phyloP scores from a whole-genome alignment of 2,888 invertebrate genomes.

The Branchinecta sandiegonensis region DNA sequence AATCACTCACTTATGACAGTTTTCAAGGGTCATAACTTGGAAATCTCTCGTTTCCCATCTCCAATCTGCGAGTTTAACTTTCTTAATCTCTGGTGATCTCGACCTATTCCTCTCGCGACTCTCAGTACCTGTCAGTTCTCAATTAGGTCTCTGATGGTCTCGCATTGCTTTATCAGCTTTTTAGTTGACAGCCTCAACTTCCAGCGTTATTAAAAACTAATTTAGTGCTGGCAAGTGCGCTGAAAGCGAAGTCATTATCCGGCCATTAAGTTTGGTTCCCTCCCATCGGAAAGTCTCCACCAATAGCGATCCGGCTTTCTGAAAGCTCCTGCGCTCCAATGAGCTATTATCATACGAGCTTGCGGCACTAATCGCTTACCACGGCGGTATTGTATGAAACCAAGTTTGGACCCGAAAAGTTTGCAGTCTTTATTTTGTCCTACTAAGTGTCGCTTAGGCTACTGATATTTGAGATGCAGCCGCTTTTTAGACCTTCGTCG shows the following conservation, averaged over 20 bases:
- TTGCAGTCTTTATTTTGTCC: no score
- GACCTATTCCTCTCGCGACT: no score
- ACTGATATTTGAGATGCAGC: not conserved
- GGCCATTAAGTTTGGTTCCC: not conserved
- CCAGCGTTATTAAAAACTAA: slow-evolving; percentile 8
- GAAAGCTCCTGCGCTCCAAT: not conserved
- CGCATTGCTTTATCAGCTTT: slow-evolving; percentile 1
- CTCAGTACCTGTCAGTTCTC: no score
- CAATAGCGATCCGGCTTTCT: no score
- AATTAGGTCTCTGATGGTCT: not conserved
- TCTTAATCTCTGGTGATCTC: no score
- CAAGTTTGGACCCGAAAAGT: not conserved
- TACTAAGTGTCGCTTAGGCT: no score
- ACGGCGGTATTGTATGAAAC: slow-evolving; percentile 6
- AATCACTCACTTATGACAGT: no score
- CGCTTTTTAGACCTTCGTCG: not conserved
- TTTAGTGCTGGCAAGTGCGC: slow-evolving; percentile 15
- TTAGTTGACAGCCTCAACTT: slow-evolving; percentile 8
- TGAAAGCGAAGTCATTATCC: slow-evolving; percentile 10
- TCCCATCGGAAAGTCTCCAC: no score
- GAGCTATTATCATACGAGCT: not conserved
- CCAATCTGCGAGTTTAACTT: no score
- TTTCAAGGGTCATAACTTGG: no score
- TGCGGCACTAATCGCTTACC: not conserved
- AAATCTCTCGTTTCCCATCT: no score